These are phyloP conservation scores for Parapristionchus giblindavisi DNA, from an alignment of 2,888 invertebrate species.

Conservation along the genomic window DNA sequence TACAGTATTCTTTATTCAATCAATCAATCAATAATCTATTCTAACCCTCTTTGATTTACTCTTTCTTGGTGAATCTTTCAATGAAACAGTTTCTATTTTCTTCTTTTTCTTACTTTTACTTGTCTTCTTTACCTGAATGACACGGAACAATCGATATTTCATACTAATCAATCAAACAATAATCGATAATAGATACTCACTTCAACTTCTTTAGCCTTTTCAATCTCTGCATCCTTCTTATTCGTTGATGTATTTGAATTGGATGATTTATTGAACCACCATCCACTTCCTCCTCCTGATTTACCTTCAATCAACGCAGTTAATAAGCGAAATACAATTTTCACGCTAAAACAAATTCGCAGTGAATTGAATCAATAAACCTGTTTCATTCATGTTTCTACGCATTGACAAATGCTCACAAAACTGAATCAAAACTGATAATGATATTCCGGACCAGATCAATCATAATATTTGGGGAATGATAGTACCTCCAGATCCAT, in stretches of 20 bases:
- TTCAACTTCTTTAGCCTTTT: slow-evolving; percentile 34
- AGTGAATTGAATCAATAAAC: not conserved
- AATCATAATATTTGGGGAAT: too few species aligned
- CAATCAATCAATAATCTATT: not conserved
- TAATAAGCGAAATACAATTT: not conserved
- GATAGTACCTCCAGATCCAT: slow-evolving; percentile 10
- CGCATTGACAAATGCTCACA: not conserved
- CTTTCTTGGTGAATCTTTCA: not conserved
- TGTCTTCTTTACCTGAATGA: slow-evolving; percentile 10
- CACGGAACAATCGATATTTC: not conserved
- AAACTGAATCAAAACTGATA: too few species aligned
- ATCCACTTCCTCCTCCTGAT: slow-evolving; percentile 33
- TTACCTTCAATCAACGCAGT: slow-evolving; percentile 13
- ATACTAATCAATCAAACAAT: not conserved
- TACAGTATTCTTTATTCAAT: not conserved
- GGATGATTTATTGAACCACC: slow-evolving; percentile 27
- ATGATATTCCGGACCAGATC: too few species aligned
- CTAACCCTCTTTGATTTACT: not conserved
- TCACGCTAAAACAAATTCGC: not conserved
- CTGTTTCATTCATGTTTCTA: not conserved
- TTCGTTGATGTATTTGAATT: slow-evolving; percentile 20
- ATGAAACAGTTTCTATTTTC: not conserved
- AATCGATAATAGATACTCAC: not conserved
- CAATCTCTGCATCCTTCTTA: slow-evolving; percentile 18
- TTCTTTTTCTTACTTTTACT: slow-evolving; percentile 1